Percentiles rank a stretch among this genome's conserved stretches.
phyloP scores from a whole-genome alignment of 2,797 vertebrate species.

The Sebastes hubbsi region DNA sequence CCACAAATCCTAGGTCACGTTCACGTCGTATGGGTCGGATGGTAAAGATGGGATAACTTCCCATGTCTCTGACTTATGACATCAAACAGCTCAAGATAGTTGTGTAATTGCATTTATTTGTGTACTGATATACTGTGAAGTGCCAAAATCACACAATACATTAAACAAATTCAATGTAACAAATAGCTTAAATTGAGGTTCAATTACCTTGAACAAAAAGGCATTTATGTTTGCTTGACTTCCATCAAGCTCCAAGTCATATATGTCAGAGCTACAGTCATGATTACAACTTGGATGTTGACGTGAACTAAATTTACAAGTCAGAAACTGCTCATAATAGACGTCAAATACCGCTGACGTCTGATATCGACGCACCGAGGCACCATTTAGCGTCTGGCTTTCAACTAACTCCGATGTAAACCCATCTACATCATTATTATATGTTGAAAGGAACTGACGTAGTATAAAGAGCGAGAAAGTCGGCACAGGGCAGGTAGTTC shows the following conservation, averaged over 20 bases:
- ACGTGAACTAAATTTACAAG: fast-evolving
- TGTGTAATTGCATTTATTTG: not conserved
- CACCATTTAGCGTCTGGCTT: no score
- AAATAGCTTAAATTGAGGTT: not conserved
- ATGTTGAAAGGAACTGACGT: no score
- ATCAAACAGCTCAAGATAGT: not conserved
- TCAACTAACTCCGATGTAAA: no score
- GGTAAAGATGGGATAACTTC: not conserved
- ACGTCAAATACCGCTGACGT: no score
- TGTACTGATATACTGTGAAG: not conserved
- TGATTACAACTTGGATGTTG: not conserved
- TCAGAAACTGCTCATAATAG: not conserved
- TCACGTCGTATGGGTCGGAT: not conserved
- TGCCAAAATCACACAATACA: not conserved
- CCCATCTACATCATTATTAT: no score
- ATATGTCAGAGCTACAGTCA: not conserved
- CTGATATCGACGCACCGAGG: no score
- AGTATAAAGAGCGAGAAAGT: no score
- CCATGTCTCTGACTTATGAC: not conserved
- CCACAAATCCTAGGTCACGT: not conserved
- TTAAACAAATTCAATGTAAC: not conserved
- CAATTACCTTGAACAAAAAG: not conserved
- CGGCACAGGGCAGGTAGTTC: no score
- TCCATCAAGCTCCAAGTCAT: not conserved
- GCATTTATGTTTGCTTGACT: not conserved